Conservation (phyloP, 2,888 invertebrate species). For the Platycheirus rosarum region DNA sequence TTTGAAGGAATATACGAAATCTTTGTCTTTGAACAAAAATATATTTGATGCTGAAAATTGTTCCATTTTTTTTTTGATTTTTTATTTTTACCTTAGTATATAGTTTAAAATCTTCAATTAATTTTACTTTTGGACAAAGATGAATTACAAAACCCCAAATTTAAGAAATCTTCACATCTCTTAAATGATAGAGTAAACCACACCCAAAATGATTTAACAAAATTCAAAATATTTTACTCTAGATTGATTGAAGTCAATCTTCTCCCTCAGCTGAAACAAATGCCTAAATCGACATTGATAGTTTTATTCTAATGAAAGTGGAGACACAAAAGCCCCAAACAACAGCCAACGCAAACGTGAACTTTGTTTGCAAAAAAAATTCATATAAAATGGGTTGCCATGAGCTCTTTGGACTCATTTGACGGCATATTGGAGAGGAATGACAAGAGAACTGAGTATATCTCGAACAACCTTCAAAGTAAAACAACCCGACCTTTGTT, state of each 20-base stretch:
- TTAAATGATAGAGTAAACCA: too few relatives aligned
- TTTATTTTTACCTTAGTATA: too few relatives aligned
- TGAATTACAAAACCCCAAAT: too few relatives aligned
- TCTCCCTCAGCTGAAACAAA: neutral
- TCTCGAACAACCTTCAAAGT: neutral
- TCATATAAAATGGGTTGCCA: slow-evolving; percentile 30
- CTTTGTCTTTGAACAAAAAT: too few relatives aligned
- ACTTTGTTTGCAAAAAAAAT: neutral
- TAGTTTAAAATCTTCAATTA: too few relatives aligned
- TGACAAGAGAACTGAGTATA: slow-evolving; percentile 7
- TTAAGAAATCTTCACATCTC: too few relatives aligned
- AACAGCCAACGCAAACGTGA: neutral
- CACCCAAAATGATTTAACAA: too few relatives aligned
- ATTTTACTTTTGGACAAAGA: too few relatives aligned
- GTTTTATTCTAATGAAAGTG: slow-evolving; percentile 2
- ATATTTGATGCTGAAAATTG: too few relatives aligned
- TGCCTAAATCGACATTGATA: slow-evolving; percentile 24
- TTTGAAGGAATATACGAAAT: too few relatives aligned
- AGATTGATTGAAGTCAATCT: neutral
- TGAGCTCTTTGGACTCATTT: slow-evolving; percentile 54
- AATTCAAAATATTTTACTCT: neutral
- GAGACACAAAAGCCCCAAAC: too few relatives aligned
- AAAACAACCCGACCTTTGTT: slow-evolving; percentile 13
- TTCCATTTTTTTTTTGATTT: too few relatives aligned
- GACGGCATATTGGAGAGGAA: slow-evolving; percentile 41